Conservation (phyloP, 1,140 invertebrate species). For the Sminthurinus signatus region DNA sequence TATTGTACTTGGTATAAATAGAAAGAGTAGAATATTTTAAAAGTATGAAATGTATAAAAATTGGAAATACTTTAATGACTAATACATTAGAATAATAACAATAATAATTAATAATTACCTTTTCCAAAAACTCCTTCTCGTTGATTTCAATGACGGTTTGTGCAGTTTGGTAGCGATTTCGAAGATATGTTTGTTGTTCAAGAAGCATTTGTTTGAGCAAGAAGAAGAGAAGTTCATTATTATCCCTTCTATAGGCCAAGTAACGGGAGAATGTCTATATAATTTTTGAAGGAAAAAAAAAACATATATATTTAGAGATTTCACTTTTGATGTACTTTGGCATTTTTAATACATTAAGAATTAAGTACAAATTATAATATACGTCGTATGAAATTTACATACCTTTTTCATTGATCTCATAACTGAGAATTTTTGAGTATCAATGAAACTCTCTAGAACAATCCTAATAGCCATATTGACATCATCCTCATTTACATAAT, state of each 20-base stretch:
- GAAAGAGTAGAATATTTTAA: not conserved
- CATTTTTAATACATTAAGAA: not conserved
- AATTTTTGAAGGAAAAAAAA: constrained; percentile 18
- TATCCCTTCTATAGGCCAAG: constrained; percentile 88
- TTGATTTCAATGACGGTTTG: constrained; percentile 76
- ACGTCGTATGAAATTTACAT: too few relatives aligned
- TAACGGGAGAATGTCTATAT: constrained; percentile 87
- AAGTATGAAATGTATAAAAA: not conserved
- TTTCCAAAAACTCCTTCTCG: constrained; percentile 84
- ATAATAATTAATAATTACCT: constrained; percentile 49
- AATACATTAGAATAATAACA: not conserved
- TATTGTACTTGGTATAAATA: constrained; percentile 4
- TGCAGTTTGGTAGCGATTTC: constrained; percentile 66
- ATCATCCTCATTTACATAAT: constrained; percentile 90
- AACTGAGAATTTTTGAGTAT: constrained; percentile 96
- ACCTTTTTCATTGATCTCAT: constrained; percentile 93
- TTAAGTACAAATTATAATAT: constrained; percentile 9
- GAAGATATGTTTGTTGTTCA: constrained; percentile 81
- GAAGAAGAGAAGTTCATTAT: constrained; percentile 93
- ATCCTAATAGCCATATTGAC: constrained; percentile 95
- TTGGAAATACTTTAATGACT: not conserved
- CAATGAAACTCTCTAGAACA: constrained; percentile 96
- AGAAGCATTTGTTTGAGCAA: constrained; percentile 87
- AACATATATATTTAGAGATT: not conserved
- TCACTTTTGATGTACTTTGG: not conserved